Evolutionary conservation across 1,140 invertebrate genomes (phyloP).

Genomic region (Aporrectodea caliginosa): DNA sequence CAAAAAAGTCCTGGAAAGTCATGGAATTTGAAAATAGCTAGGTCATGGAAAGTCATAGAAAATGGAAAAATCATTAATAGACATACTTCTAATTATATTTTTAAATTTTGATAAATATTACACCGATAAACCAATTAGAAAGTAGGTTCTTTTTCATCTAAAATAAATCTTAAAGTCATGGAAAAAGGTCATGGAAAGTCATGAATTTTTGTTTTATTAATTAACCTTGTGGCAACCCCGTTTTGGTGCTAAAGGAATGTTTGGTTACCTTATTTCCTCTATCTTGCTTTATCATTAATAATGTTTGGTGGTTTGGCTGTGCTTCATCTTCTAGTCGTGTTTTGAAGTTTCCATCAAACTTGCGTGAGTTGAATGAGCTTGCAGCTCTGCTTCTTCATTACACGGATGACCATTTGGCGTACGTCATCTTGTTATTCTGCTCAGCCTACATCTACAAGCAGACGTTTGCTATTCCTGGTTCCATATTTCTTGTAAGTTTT

Average conservation of each 20-base stretch:
- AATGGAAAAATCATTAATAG: too few species aligned
- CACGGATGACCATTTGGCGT: slow-evolving; percentile 57
- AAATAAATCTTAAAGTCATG: too few species aligned
- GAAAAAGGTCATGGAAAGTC: not conserved
- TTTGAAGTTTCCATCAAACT: slow-evolving; percentile 56
- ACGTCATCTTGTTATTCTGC: slow-evolving; percentile 62
- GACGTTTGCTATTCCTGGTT: slow-evolving; percentile 67
- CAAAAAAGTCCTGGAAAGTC: too few species aligned
- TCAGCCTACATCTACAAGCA: slow-evolving; percentile 66
- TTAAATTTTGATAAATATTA: too few species aligned
- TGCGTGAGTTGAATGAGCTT: slow-evolving; percentile 55
- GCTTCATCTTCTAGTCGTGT: slow-evolving; percentile 1
- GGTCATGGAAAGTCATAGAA: too few species aligned
- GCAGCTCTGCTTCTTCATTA: slow-evolving; percentile 54
- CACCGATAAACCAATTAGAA: too few species aligned
- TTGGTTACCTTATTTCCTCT: not conserved
- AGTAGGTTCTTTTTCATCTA: too few species aligned
- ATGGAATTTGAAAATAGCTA: too few species aligned
- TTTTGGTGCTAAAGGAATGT: slow-evolving; percentile 36
- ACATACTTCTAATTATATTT: too few species aligned
- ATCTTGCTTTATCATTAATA: not conserved
- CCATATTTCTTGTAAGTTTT: slow-evolving; percentile 62
- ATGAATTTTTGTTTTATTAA: not conserved
- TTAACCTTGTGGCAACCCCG: not conserved
- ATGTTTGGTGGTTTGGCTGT: too few species aligned